Evolutionary conservation across 1,140 invertebrate genomes (phyloP).

Genomic region (Agraylea sexmaculata): DNA sequence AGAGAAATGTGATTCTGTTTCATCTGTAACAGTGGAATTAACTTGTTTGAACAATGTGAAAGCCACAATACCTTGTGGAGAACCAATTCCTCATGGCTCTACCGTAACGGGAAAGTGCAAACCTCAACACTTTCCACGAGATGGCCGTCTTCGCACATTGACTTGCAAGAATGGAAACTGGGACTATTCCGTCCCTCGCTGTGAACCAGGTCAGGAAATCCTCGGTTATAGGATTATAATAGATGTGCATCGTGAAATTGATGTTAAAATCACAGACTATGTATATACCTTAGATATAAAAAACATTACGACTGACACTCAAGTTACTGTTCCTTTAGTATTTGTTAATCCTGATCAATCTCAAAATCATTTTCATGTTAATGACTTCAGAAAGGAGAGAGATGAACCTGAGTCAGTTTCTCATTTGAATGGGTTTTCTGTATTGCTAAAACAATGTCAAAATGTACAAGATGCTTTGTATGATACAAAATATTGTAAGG

Average conservation of each 20-base stretch:
- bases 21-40: slow-evolving; percentile 8
- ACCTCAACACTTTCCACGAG: neutral
- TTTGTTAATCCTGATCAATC: neutral
- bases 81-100: slow-evolving; percentile 4
- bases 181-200: slow-evolving; percentile 9
- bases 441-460: neutral
- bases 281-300: neutral
- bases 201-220: slow-evolving; percentile 8
- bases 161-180: slow-evolving; percentile 9
- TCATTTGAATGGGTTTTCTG: neutral
- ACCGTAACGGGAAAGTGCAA: slow-evolving; percentile 1
- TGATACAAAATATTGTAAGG: too few relatives aligned
- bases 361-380: neutral
- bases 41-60: neutral
- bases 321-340: neutral
- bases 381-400: neutral
- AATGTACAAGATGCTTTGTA: too few relatives aligned
- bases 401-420: neutral
- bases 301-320: neutral
- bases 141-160: neutral
- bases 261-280: neutral
- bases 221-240: slow-evolving; percentile 1
- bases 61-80: neutral
- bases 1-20: slow-evolving; percentile 1
- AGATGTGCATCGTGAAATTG: neutral